Base-by-base conservation (phyloP, 1,140 invertebrate species). In the Ceratoteleas bidentatus region DNA sequence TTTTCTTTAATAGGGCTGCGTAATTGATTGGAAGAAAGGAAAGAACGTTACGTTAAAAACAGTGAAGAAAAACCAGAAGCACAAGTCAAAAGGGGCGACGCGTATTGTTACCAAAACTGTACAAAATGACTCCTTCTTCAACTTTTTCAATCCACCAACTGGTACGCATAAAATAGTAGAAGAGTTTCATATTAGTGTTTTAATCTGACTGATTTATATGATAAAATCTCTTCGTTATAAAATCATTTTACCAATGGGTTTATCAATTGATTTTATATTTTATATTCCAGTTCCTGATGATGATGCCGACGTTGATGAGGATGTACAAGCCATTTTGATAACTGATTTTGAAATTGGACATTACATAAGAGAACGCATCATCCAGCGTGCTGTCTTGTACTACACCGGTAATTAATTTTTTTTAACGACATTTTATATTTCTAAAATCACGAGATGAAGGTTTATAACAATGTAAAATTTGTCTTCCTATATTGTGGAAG, bases 311-410 rank as follows among this genome's bases (percentile, higher is more conserved):
- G 92, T 97, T 47, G 95, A 97, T 85, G 94, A 95, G 61, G 95
- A 96, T 36, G 93, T 93, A 14, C 93, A 94, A 84, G 93, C 95
- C 84, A 90, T 98, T 60, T 90, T 99, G 76, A 96, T 96, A 4
- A 95, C 95, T 76, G 98, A 99, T 92, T 99, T 98, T 92, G 98
- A 99, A 93, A 97, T 99, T 90, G 98, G 98, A n/a, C 97, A 99
- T 92, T 98, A 99, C 90, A 96, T 99, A 86, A 94, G 97, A 85
- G 97, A 99, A 88, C 93, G 96, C 79, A 95, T 99, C 84, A 95
- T 99, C 84, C 98, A 97, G 32, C 94, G 96, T 89, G 98, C 98
- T 83, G 96, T 99, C 56, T 93, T 99, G 32, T 98, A 98, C 85
- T 99, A 95, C 88, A 99, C 98, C 84, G 98, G 95, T 93, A 88